phyloP scores from a whole-genome alignment of 2,888 invertebrate species.

The Petrolisthes manimaculis region DNA sequence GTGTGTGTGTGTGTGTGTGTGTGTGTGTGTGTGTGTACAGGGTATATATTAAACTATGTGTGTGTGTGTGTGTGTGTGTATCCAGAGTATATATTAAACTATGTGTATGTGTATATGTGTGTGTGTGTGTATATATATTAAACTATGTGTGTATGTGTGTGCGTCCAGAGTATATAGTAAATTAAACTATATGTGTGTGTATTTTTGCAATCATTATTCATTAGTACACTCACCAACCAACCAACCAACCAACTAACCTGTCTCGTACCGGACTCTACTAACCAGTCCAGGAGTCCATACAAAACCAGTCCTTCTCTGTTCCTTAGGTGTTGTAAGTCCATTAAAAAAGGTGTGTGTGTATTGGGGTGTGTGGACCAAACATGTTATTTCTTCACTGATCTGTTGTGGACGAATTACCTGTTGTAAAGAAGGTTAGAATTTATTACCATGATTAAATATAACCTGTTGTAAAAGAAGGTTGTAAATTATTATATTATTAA shows the following conservation, averaged over 20 bases:
- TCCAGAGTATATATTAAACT: no score
- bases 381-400: conserved; percentile 22
- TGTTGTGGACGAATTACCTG: conserved; percentile 32
- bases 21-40: no score
- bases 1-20: no score
- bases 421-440: background rate
- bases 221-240: background rate
- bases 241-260: conserved; percentile 7
- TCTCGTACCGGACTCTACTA: conserved; percentile 38
- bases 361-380: background rate
- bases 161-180: no score
- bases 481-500: background rate
- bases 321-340: conserved; percentile 15
- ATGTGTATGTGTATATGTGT: no score
- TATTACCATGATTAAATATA: background rate
- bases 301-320: conserved; percentile 35
- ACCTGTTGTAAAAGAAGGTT: background rate
- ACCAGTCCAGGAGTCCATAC: conserved; percentile 36
- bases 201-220: no score
- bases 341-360: conserved; percentile 35
- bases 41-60: no score
- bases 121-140: no score
- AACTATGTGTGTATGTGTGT: no score
- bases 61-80: no score
- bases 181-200: no score